These are phyloP conservation scores for Tetragonula clypearis DNA, from an alignment of 1,140 invertebrate species.

Conservation along the genomic window DNA sequence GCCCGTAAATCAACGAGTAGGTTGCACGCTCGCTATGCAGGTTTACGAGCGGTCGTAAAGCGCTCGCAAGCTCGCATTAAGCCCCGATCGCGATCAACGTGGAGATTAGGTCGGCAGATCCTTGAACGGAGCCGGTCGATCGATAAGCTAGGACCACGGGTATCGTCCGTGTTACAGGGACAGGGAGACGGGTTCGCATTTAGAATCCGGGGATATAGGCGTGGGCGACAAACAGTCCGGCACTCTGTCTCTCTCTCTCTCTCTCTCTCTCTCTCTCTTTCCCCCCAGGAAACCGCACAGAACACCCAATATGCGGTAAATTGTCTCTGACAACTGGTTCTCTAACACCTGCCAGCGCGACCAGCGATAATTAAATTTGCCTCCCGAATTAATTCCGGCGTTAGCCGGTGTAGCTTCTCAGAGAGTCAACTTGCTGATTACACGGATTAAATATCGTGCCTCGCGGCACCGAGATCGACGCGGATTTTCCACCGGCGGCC, in stretches of 20 bases:
- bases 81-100: conserved; percentile 47
- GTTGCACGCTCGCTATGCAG: not conserved
- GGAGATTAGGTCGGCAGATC: conserved; percentile 56
- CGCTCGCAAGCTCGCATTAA: conserved; percentile 42
- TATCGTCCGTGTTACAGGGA: conserved; percentile 28
- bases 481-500: not conserved
- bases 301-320: conserved; percentile 46
- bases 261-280: not conserved
- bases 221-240: conserved; percentile 43
- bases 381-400: conserved; percentile 47
- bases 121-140: conserved; percentile 46
- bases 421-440: conserved; percentile 39
- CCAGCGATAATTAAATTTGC: conserved; percentile 51
- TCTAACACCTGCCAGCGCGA: conserved; percentile 42
- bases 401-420: conserved; percentile 28
- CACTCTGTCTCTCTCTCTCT: conserved; percentile 13
- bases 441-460: conserved; percentile 35
- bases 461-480: not conserved
- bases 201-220: conserved; percentile 32
- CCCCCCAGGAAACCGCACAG: conserved; percentile 20
- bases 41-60: conserved; percentile 55
- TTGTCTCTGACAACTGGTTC: conserved; percentile 54
- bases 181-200: conserved; percentile 38
- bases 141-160: conserved; percentile 45
- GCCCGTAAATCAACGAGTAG: conserved; percentile 21